Percentiles rank a stretch among this genome's conserved stretches.
Evolutionary conservation across 1,140 invertebrate species (phyloP).

Genomic region (Ceratosolen solmsi): DNA sequence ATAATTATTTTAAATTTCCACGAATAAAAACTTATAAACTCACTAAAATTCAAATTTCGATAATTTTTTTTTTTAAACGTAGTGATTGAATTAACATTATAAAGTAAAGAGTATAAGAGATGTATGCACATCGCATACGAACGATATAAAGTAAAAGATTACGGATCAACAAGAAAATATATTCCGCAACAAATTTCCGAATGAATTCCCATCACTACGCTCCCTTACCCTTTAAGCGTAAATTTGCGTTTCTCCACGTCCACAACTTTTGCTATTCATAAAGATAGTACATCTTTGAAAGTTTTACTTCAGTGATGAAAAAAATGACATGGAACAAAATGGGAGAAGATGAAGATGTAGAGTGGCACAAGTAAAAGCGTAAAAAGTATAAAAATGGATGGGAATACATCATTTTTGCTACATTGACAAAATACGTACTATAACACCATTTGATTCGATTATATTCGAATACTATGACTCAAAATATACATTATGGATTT

Average conservation of each 20-base stretch:
- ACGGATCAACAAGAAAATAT: not conserved
- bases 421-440: not conserved
- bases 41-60: too few species aligned
- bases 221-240: not conserved
- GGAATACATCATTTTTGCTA: not conserved
- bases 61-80: too few species aligned
- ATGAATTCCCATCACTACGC: not conserved
- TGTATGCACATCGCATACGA: not conserved
- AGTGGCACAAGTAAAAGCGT: not conserved
- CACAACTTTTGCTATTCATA: not conserved
- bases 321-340: not conserved
- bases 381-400: not conserved
- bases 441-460: not conserved
- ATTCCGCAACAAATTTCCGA: not conserved
- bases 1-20: too few species aligned
- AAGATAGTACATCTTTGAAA: not conserved
- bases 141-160: not conserved
- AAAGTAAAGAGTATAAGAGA: too few species aligned
- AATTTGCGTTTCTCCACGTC: not conserved
- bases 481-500: too few species aligned
- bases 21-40: too few species aligned
- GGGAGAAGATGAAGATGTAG: not conserved
- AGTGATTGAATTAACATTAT: too few species aligned
- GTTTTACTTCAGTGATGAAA: not conserved
- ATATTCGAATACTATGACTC: too few species aligned